Conservation (phyloP, 2,113 vertebrate species). For the Scomber japonicus region DNA sequence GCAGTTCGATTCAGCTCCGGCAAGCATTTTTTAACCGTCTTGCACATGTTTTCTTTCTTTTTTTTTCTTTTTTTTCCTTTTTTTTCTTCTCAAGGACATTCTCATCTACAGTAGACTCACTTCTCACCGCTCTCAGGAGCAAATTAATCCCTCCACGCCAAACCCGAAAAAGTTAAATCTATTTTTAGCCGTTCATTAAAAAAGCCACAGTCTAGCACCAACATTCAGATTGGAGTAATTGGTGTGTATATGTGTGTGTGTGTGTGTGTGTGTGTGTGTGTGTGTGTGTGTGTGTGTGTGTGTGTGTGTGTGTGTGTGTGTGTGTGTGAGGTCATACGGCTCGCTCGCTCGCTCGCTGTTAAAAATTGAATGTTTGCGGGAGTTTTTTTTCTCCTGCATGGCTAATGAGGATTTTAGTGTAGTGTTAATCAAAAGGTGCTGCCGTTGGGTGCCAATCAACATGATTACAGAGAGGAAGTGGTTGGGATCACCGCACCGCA, state of each 20-base stretch:
- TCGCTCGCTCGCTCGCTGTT: background rate
- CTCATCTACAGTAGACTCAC: background rate
- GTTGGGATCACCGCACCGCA: constrained; percentile 13
- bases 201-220: constrained; percentile 35
- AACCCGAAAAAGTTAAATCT: constrained; percentile 52
- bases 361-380: constrained; percentile 41
- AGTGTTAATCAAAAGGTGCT: constrained; percentile 56
- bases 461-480: constrained; percentile 54
- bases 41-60: constrained; percentile 1
- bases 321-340: background rate
- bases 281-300: background rate
- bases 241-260: background rate
- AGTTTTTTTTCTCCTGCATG: constrained; percentile 14
- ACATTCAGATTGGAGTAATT: constrained; percentile 47
- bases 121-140: constrained; percentile 26
- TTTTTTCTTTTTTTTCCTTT: too few relatives aligned
- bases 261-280: background rate
- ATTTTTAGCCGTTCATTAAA: constrained; percentile 67
- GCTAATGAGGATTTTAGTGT: constrained; percentile 58
- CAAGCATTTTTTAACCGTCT: constrained; percentile 37
- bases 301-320: background rate
- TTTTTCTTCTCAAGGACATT: constrained; percentile 50
- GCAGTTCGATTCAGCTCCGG: background rate
- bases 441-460: constrained; percentile 58
- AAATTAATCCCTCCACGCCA: constrained; percentile 38